Percentiles rank a stretch among this genome's conserved stretches.
Conservation (phyloP, 2,797 vertebrate species). For the Betta splendens region DNA sequence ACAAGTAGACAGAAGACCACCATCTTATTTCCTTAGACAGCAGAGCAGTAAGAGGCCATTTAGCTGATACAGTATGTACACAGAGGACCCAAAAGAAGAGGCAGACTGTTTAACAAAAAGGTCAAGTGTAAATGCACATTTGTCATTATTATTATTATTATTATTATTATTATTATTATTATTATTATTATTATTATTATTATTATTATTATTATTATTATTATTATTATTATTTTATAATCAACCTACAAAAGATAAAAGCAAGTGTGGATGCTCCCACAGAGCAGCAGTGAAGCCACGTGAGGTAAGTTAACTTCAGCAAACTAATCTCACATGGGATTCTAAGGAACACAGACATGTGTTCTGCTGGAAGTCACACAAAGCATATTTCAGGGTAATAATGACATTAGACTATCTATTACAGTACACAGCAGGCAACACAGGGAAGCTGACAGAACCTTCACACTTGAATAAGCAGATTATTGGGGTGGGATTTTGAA, state of each 20-base stretch:
- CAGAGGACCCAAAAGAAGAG: slow-evolving; percentile 5
- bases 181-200: neutral
- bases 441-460: neutral
- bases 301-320: slow-evolving; percentile 12
- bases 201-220: neutral
- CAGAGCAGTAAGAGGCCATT: slow-evolving; percentile 33
- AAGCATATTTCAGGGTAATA: neutral
- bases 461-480: neutral
- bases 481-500: neutral
- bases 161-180: neutral
- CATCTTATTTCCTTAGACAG: slow-evolving; percentile 62
- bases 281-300: slow-evolving; percentile 6
- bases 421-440: neutral
- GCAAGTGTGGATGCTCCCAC: slow-evolving; percentile 10
- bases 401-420: neutral
- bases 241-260: slow-evolving; percentile 4
- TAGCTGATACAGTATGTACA: slow-evolving; percentile 42
- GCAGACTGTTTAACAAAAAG: slow-evolving; percentile 11
- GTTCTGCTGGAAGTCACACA: neutral
- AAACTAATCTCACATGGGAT: slow-evolving; percentile 27
- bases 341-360: slow-evolving; percentile 24
- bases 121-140: neutral
- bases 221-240: neutral
- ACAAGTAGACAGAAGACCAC: slow-evolving; percentile 33
- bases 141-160: neutral